Evolutionary conservation across 2,113 vertebrate genomes (phyloP).

Genomic region (Vireo altiloquus): DNA sequence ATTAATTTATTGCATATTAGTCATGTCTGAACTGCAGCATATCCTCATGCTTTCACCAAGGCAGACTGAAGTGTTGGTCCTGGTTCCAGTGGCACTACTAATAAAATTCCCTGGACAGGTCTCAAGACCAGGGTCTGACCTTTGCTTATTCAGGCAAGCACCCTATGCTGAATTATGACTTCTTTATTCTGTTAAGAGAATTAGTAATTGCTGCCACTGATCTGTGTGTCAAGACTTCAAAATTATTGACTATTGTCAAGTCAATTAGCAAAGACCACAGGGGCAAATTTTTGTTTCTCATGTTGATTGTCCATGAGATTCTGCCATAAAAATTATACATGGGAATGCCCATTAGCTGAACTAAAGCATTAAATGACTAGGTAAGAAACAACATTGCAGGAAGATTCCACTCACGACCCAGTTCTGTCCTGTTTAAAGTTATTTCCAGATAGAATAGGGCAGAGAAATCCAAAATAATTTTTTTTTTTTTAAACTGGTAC

Average conservation of each 20-base stretch:
- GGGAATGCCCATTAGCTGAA: not conserved
- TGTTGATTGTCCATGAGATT: not conserved
- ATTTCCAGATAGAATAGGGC: not conserved
- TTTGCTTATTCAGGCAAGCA: not conserved
- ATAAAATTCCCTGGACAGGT: not conserved
- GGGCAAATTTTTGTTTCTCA: not conserved
- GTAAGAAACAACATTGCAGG: not conserved
- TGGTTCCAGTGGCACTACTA: not conserved
- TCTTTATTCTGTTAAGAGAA: not conserved
- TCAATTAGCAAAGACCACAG: not conserved
- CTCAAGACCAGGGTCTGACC: not conserved
- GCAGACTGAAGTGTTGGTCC: not conserved
- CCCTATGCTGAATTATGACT: not conserved
- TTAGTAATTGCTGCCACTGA: not conserved
- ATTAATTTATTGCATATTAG: not conserved
- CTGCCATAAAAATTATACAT: not conserved
- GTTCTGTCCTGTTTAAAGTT: not conserved
- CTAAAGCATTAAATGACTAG: not conserved
- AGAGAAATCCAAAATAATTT: not conserved
- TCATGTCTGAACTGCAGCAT: not conserved
- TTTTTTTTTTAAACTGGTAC: not conserved
- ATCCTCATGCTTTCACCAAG: not conserved
- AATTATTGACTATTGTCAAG: not conserved
- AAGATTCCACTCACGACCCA: not conserved
- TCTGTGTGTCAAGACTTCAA: not conserved